Evolutionary conservation across 2,797 vertebrate genomes (phyloP).

Genomic region (Scarus forsteni): DNA sequence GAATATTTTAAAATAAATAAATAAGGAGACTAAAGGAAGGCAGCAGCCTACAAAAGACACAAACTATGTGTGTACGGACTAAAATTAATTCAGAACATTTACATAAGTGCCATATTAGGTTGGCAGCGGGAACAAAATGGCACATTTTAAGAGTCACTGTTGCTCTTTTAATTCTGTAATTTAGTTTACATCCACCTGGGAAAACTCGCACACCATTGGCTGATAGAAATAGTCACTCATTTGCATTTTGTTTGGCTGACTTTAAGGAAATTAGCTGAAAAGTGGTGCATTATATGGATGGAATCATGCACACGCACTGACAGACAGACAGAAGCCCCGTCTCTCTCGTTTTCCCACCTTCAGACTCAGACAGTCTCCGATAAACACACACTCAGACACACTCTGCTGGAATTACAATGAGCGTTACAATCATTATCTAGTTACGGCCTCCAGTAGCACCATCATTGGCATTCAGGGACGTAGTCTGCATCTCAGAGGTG

Average conservation of each 20-base stretch:
- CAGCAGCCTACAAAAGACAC: background rate
- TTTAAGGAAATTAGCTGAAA: conserved; percentile 46
- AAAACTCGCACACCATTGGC: conserved; percentile 11
- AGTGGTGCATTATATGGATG: conserved; percentile 24
- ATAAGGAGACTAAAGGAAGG: conserved; percentile 5
- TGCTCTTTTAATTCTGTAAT: conserved; percentile 53
- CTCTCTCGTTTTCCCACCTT: background rate
- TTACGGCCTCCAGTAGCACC: conserved; percentile 58
- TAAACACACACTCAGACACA: conserved; percentile 37
- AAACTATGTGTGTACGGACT: conserved; percentile 3
- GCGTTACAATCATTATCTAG: conserved; percentile 68
- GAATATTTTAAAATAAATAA: conserved; percentile 12
- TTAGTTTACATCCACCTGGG: conserved; percentile 55
- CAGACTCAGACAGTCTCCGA: conserved; percentile 20
- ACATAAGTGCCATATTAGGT: conserved; percentile 63
- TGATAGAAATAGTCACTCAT: conserved; percentile 40
- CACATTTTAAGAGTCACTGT: conserved; percentile 45
- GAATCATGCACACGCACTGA: conserved; percentile 15
- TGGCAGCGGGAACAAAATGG: conserved; percentile 41
- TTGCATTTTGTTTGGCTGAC: conserved; percentile 48
- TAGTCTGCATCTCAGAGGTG: conserved; percentile 31
- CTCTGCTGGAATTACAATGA: conserved; percentile 69
- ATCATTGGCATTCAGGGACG: conserved; percentile 74
- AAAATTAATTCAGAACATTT: conserved; percentile 55
- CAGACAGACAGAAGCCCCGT: background rate